Base-by-base conservation (phyloP, 92 coral and sea anemone species). In the Nematostella vectensis region DNA sequence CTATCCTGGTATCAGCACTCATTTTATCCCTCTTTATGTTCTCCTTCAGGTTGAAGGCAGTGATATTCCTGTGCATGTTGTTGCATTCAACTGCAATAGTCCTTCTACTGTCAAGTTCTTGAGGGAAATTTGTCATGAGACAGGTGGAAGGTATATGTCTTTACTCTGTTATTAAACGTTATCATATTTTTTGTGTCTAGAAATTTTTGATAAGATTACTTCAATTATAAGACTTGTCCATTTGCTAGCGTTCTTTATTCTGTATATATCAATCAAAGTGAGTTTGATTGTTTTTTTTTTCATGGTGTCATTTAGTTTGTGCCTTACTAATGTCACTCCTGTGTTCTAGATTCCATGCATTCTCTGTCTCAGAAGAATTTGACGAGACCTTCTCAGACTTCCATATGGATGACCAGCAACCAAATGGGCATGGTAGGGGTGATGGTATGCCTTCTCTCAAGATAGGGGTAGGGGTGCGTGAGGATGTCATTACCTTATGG, bases 381-480 rank as follows among this genome's bases (percentile, higher is more conserved):
- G 82, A 82, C 49, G 82, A 78, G 61, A 68, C 79, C 39, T 68
- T 83, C 33, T 75, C 75, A 26, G 83, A 81, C 55, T 77, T 74
- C 33, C 58, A 81, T 31, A 59, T 82, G 37, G 91, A 81, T 6
- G 50, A 47, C 19, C 80, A 67, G 31, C 49, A 12, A 28, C 88
- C 80, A 13, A 69, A 25, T 62, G 88, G 87, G 39, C 88, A 88
- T 18, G 88, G 88, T 24, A 67, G 95, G 70, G 88, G 93, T 27
- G 86, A 80, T 60, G 91, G 91, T 1, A 88, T 83, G 96, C 87
- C 88, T 0, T 74, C 93, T 2, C 40, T 85, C 15, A 86, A 71
- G 53, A 83, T 93, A 30, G 99, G 94, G 9, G 88, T 93, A 45
- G 99, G 99, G 2, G 89, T 86, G 40, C 71, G 99, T 26, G 96